phyloP scores from a whole-genome alignment of 2,113 vertebrate species.

The Melanotaenia duboulayi region DNA sequence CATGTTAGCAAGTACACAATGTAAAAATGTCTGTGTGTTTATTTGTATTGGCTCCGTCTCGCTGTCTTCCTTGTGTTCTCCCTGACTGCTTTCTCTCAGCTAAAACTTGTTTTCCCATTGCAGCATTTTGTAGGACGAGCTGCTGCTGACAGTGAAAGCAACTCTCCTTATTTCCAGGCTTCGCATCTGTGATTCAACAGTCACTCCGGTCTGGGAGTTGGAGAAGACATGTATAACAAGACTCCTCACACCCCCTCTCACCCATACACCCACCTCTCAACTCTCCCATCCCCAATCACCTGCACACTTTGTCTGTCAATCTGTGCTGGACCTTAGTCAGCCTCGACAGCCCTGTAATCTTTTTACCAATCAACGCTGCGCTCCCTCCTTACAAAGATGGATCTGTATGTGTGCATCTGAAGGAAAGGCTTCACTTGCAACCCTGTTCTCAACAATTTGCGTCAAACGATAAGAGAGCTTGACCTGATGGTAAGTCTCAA shows the following conservation, averaged over 20 bases:
- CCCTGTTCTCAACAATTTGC: slow-evolving; percentile 48
- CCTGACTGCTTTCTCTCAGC: slow-evolving; percentile 16
- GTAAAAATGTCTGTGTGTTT: slow-evolving; percentile 28
- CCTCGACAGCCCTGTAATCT: slow-evolving; percentile 68
- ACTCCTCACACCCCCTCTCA: slow-evolving; percentile 11
- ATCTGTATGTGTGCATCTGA: slow-evolving; percentile 17
- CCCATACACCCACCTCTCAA: slow-evolving; percentile 3
- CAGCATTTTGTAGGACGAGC: slow-evolving; percentile 60
- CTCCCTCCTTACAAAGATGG: slow-evolving; percentile 34
- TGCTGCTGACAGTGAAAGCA: slow-evolving; percentile 58
- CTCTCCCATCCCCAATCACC: slow-evolving; percentile 50
- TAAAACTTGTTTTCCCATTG: slow-evolving; percentile 43
- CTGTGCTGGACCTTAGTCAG: slow-evolving; percentile 52
- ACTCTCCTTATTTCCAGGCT: slow-evolving; percentile 40
- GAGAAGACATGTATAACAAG: slow-evolving; percentile 63
- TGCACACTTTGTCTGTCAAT: slow-evolving; percentile 54
- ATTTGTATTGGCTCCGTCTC: slow-evolving; percentile 10
- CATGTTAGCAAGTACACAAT: neutral
- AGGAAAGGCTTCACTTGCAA: slow-evolving; percentile 28
- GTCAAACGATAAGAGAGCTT: slow-evolving; percentile 48
- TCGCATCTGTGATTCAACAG: slow-evolving; percentile 64
- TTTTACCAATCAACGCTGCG: slow-evolving; percentile 65
- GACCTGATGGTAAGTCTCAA: slow-evolving; percentile 45
- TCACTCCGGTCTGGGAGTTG: slow-evolving; percentile 53
- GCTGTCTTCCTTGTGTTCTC: slow-evolving; percentile 7